Evolutionary conservation across 2,888 invertebrate species (phyloP).

Genomic region (Steinernema scapterisci): DNA sequence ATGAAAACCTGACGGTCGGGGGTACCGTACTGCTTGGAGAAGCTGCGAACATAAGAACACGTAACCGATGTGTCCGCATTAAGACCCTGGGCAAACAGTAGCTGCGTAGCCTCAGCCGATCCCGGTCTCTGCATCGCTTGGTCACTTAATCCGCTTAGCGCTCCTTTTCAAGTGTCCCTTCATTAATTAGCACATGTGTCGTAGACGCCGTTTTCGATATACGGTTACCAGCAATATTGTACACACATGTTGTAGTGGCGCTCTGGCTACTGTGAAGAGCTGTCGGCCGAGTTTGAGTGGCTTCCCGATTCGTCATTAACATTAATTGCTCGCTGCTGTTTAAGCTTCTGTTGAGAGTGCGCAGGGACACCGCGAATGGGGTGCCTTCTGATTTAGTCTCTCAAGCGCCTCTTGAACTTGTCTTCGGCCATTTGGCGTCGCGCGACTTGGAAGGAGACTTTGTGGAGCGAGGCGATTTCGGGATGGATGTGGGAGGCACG

Average conservation of each 20-base stretch:
- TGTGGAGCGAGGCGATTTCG: no score
- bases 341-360: background rate
- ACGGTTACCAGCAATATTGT: constrained; percentile 29
- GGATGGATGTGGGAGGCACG: no score
- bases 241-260: background rate
- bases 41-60: background rate
- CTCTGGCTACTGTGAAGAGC: constrained; percentile 27
- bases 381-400: constrained; percentile 30
- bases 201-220: background rate
- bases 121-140: constrained; percentile 15
- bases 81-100: constrained; percentile 29
- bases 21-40: background rate
- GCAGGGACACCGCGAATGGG: background rate
- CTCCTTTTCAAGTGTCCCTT: constrained; percentile 17
- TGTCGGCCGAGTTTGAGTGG: constrained; percentile 12
- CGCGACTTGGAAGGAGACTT: no score
- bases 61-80: constrained; percentile 19
- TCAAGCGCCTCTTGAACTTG: constrained; percentile 29
- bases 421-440: background rate
- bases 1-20: background rate
- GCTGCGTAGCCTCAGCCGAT: background rate
- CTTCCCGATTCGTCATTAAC: constrained; percentile 29
- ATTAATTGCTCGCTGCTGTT: constrained; percentile 25
- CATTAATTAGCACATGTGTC: constrained; percentile 32
- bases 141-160: constrained; percentile 33